Percentiles rank a stretch among this genome's conserved stretches.
These are phyloP conservation scores for Mimas tiliae DNA, from an alignment of 2,888 invertebrate genomes.

Conservation along the genomic window DNA sequence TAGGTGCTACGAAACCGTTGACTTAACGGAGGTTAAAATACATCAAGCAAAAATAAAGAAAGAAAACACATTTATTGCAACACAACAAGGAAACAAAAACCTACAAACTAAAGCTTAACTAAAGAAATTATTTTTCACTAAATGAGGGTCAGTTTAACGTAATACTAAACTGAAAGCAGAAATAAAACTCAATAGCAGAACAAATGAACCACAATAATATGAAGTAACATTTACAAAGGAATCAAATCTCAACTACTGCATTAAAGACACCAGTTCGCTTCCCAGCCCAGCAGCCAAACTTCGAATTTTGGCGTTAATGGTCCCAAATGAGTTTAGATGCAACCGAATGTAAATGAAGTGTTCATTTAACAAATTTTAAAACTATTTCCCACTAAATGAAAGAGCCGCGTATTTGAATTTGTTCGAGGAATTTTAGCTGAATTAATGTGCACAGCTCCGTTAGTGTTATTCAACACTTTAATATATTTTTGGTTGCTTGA, in stretches of 20 bases:
- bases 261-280: neutral
- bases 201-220: neutral
- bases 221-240: neutral
- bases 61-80: no score
- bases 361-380: constrained; percentile 18
- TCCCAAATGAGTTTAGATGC: constrained; percentile 19
- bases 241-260: neutral
- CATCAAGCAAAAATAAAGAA: no score
- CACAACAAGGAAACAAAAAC: no score
- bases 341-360: constrained; percentile 22
- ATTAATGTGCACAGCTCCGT: neutral
- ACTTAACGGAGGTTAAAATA: no score
- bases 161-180: no score
- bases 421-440: neutral
- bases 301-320: constrained; percentile 2
- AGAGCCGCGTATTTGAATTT: constrained; percentile 1
- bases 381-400: constrained; percentile 21
- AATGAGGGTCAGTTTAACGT: no score
- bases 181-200: neutral
- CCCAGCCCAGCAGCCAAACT: neutral
- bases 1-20: no score
- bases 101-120: no score
- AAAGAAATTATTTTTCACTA: no score
- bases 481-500: constrained; percentile 3
- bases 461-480: neutral